Evolutionary conservation across 2,113 vertebrate genomes (phyloP), one percentile per base, ranked within the genome.

Genomic region (Ginglymostoma cirratum): DNA sequence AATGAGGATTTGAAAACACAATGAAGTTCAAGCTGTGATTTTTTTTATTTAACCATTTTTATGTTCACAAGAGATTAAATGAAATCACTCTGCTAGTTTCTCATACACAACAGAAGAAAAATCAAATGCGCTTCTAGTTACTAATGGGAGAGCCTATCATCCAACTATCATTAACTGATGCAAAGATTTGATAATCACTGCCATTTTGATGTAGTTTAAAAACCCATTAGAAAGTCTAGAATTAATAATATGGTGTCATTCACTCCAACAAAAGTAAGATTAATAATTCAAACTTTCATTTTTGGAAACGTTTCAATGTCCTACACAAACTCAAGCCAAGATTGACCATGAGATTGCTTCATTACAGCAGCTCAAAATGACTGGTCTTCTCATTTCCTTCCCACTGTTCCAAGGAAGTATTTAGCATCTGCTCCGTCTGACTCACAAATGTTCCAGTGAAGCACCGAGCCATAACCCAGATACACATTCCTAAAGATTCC

Each of bases 21-120:
- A 95, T 95, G 69, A 52, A 45, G 24, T 30, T 95, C 67, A 72
- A 95, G 69, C 94, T 72, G 42, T 0, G 15, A 17, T 45, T 72
- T 30, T 27, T 52, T 95, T 72, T 34, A 72, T 95, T 19, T 42
- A 48, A 45, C 67, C 38, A 42, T 30, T n/a, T 15, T 95, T 95
- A 12, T 95, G 94, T 76, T 95, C 94, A 52, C 94, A 19, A 34
- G 93, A 95, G 94, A 95, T 95, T 70, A 95, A 95, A 52, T 30
- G 94, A 95, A 76, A 95, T 27, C 48, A 42, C 66, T 48, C 76
- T 76, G 93, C 45, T 95, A 45, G 67, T 76, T 72, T 95, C 69
- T 76, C 14, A 95, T 72, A 30, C 34, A 95, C 38, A 76, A 72
- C 19, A 72, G 38, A 70, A 94, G 67, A 34, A 69, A 95, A 76